phyloP scores from a whole-genome alignment of 2,113 vertebrate genomes.

The Mandrillus leucophaeus region DNA sequence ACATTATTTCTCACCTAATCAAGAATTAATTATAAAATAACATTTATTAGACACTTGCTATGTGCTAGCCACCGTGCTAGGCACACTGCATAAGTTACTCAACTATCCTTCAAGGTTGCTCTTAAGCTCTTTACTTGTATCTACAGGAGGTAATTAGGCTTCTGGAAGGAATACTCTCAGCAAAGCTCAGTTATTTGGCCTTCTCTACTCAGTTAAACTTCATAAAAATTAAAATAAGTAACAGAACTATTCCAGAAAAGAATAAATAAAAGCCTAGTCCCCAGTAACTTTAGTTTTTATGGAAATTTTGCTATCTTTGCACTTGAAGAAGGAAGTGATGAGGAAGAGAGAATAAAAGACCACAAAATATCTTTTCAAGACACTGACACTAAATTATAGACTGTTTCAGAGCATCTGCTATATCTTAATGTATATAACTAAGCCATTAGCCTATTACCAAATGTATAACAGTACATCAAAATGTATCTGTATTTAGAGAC shows the following conservation, averaged over 20 bases:
- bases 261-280: not conserved
- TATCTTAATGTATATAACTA: not conserved
- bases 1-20: constrained; percentile 22
- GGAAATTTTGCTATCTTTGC: not conserved
- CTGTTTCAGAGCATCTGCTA: not conserved
- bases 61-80: not conserved
- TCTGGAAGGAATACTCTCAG: not conserved
- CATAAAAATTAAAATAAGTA: constrained; percentile 31
- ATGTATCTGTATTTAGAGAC: not conserved
- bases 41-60: not conserved
- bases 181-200: not conserved
- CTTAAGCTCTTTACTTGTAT: not conserved
- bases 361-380: not conserved
- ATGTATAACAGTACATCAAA: not conserved
- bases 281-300: not conserved
- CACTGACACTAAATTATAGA: not conserved
- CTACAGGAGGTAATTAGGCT: not conserved
- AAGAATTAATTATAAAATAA: constrained; percentile 35
- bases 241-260: not conserved
- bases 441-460: not conserved
- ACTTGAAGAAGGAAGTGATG: not conserved
- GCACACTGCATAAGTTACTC: not conserved
- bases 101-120: not conserved
- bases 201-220: not conserved
- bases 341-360: not conserved